Conservation (phyloP, 2,888 invertebrate species). For the Endomychus coccineus region DNA sequence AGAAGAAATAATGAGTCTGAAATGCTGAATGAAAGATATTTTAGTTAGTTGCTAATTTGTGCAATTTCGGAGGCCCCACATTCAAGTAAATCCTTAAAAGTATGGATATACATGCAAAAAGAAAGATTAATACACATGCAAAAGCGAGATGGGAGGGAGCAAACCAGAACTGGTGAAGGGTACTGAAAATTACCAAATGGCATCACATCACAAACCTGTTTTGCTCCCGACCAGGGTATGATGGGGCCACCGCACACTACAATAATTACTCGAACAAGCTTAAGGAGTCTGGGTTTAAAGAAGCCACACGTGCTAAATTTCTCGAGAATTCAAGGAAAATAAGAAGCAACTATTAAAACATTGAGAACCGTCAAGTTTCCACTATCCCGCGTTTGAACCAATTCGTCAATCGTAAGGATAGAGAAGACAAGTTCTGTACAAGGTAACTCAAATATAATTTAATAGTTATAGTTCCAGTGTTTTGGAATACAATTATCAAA, state of each 20-base stretch:
- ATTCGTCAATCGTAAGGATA: too few species aligned
- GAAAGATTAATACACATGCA: slow-evolving; percentile 13
- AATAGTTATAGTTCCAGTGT: neutral
- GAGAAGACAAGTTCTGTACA: too few species aligned
- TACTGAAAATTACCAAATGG: neutral
- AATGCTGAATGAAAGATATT: neutral
- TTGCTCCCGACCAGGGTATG: slow-evolving; percentile 31
- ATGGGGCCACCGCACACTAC: slow-evolving; percentile 33
- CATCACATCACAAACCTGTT: slow-evolving; percentile 22
- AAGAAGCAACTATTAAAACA: neutral
- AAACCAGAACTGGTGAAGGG: slow-evolving; percentile 10
- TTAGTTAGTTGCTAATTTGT: neutral
- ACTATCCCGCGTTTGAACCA: too few species aligned
- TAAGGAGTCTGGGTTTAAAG: slow-evolving; percentile 4
- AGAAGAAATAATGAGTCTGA: too few species aligned
- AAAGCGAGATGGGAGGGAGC: slow-evolving; percentile 13
- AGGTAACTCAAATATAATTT: neutral
- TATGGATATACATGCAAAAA: neutral
- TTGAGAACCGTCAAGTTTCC: neutral
- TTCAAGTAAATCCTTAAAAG: neutral
- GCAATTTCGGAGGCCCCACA: slow-evolving; percentile 11
- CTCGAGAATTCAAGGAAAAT: neutral
- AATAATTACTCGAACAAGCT: slow-evolving; percentile 11
- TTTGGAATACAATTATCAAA: neutral
- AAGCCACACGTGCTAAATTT: slow-evolving; percentile 12